Percentiles rank a stretch among this genome's conserved stretches.
Evolutionary conservation across 1,140 invertebrate species (phyloP).

Genomic region (Panagrolaimus sp.): DNA sequence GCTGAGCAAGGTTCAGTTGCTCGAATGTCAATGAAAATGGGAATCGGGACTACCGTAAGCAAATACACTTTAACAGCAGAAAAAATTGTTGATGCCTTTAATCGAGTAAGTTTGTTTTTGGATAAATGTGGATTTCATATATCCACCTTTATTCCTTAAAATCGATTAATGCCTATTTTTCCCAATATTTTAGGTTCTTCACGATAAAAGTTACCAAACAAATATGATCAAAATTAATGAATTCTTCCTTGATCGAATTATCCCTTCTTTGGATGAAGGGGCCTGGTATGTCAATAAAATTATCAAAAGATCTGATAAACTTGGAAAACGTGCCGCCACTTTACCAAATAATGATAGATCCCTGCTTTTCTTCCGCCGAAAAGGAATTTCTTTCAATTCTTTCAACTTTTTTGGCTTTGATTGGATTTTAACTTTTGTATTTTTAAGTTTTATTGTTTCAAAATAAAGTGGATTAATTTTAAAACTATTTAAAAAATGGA

Average conservation of each 20-base stretch:
- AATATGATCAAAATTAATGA: not conserved
- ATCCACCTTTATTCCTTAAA: no score
- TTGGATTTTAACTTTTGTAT: not conserved
- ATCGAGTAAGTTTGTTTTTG: not conserved
- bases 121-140: not conserved
- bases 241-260: constrained; percentile 7
- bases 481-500: no score
- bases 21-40: constrained; percentile 1
- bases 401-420: constrained; percentile 10
- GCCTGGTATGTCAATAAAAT: constrained; percentile 9
- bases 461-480: no score
- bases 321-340: not conserved
- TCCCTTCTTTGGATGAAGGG: not conserved
- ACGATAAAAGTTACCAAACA: not conserved
- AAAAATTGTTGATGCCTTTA: not conserved
- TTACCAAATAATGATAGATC: constrained; percentile 4
- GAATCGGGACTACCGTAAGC: not conserved
- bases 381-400: not conserved
- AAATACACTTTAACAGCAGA: constrained; percentile 5
- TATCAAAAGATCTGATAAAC: not conserved
- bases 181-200: no score
- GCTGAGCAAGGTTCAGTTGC: constrained; percentile 17
- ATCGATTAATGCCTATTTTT: no score
- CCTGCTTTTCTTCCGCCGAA: not conserved
- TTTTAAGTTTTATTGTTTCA: no score